A percentile compares a stretch with the other conserved stretches of the same genome.
Evolutionary conservation across 2,797 vertebrate species (phyloP).

Genomic region (Bradypodion pumilum): DNA sequence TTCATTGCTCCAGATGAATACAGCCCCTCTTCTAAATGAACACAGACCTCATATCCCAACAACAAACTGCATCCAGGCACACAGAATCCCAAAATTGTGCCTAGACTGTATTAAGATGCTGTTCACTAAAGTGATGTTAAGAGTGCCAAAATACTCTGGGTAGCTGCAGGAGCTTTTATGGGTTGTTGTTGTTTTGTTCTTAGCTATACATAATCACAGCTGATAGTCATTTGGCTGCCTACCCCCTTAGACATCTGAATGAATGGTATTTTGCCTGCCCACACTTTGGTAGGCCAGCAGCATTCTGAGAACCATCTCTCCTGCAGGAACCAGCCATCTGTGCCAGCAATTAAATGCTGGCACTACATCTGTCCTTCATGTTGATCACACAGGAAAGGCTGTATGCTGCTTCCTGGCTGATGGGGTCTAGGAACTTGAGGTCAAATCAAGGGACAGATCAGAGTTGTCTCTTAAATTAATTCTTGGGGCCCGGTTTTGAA

Average conservation of each 20-base stretch:
- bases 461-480: neutral
- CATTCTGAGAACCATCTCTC: constrained; percentile 48
- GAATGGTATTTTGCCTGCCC: constrained; percentile 65
- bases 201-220: constrained; percentile 70
- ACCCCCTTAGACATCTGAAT: constrained; percentile 62
- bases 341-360: constrained; percentile 23
- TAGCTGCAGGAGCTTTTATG: constrained; percentile 52
- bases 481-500: constrained; percentile 15
- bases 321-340: constrained; percentile 31
- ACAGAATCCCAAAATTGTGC: constrained; percentile 23
- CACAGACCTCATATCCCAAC: constrained; percentile 12
- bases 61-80: constrained; percentile 13
- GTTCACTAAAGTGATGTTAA: constrained; percentile 30
- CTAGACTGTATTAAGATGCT: constrained; percentile 29
- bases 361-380: constrained; percentile 35
- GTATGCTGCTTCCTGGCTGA: constrained; percentile 8
- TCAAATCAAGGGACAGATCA: constrained; percentile 23
- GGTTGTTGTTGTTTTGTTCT: constrained; percentile 63
- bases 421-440: constrained; percentile 17
- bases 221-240: constrained; percentile 75
- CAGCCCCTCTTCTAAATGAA: neutral
- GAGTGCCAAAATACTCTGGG: constrained; percentile 42
- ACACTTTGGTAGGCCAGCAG: constrained; percentile 56
- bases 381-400: neutral
- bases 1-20: neutral